These are phyloP conservation scores for Cryptophagus acutangulus DNA, from an alignment of 2,888 invertebrate genomes.

Conservation along the genomic window DNA sequence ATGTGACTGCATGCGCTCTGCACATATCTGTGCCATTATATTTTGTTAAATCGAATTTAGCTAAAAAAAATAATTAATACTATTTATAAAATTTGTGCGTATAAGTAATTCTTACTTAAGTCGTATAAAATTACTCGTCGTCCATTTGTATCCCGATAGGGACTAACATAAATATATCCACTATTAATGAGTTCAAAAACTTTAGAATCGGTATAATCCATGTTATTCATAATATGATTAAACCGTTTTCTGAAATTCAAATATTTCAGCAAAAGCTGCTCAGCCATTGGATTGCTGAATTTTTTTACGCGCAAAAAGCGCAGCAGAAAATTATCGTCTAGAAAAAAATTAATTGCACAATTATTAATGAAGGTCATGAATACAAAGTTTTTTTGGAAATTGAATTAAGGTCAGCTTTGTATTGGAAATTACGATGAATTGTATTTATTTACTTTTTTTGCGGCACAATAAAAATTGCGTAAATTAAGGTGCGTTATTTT, in stretches of 20 bases:
- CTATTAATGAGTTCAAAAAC: conserved; percentile 60
- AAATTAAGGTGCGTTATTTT: no score
- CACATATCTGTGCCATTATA: conserved; percentile 67
- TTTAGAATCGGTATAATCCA: conserved; percentile 61
- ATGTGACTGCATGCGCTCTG: conserved; percentile 63
- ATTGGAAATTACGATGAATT: conserved; percentile 3
- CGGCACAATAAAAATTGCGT: no score
- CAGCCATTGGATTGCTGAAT: conserved; percentile 73
- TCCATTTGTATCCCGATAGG: conserved; percentile 66
- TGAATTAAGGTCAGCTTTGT: background rate
- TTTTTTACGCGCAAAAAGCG: conserved; percentile 73
- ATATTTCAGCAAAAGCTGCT: conserved; percentile 73
- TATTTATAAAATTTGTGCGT: conserved; percentile 2
- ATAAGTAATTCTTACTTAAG: conserved; percentile 25
- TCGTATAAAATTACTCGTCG: conserved; percentile 63
- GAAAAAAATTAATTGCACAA: conserved; percentile 25
- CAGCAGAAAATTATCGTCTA: conserved; percentile 69
- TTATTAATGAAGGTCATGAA: no score
- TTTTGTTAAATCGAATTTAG: conserved; percentile 62
- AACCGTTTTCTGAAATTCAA: conserved; percentile 67
- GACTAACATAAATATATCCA: conserved; percentile 73
- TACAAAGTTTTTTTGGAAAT: conserved; percentile 3
- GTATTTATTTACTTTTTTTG: no score
- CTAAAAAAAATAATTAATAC: conserved; percentile 41
- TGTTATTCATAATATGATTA: conserved; percentile 57